Percentiles rank a stretch among this genome's conserved stretches.
These are phyloP conservation scores for Theocolax elegans DNA, from an alignment of 1,140 invertebrate species.

Conservation along the genomic window DNA sequence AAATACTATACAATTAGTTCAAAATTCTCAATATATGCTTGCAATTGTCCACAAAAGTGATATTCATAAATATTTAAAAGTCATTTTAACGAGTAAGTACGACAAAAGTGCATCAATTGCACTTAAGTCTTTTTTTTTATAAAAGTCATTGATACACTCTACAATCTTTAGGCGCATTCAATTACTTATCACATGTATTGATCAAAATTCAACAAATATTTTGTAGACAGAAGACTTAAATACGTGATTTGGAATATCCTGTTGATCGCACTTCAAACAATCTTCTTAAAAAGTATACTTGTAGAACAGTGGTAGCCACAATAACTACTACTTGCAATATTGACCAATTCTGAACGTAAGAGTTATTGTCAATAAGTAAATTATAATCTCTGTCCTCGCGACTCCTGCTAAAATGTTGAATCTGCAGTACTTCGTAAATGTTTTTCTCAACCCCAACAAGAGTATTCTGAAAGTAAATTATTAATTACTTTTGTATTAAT, in stretches of 20 bases:
- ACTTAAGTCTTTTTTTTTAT: background rate
- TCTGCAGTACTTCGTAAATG: constrained; percentile 87
- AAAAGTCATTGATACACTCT: constrained; percentile 1
- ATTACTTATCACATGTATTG: constrained; percentile 6
- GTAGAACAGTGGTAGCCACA: constrained; percentile 76
- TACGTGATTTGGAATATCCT: constrained; percentile 72
- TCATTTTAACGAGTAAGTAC: background rate
- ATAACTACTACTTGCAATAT: constrained; percentile 87
- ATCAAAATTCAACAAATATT: background rate
- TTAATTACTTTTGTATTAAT: constrained; percentile 11
- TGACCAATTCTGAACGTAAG: constrained; percentile 89
- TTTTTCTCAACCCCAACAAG: constrained; percentile 83
- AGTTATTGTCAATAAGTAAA: constrained; percentile 84
- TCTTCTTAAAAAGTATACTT: constrained; percentile 90
- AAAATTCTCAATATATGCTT: constrained; percentile 26
- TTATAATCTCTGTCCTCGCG: constrained; percentile 85
- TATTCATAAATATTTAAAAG: constrained; percentile 31
- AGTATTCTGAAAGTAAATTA: constrained; percentile 71
- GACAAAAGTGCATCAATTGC: background rate
- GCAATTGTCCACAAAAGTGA: constrained; percentile 2
- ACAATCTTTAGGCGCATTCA: background rate
- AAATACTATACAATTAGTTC: constrained; percentile 35
- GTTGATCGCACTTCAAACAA: constrained; percentile 82
- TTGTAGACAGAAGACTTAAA: constrained; percentile 56
- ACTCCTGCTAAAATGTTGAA: constrained; percentile 81